phyloP scores from a whole-genome alignment of 2,888 invertebrate species.

The Chydorus sphaericus region DNA sequence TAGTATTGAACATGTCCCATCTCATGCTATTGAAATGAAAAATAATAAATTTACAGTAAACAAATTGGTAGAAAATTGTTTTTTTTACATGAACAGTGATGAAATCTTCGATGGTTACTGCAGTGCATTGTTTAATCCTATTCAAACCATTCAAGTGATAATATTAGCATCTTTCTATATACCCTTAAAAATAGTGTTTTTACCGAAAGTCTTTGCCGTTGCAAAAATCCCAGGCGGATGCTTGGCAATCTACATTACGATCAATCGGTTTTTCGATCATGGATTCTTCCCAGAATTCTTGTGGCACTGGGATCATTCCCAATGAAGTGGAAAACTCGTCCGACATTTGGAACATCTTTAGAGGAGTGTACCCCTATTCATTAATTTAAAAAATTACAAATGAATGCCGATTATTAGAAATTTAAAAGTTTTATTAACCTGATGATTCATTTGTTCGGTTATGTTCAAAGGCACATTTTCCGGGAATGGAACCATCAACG shows the following conservation, averaged over 20 bases:
- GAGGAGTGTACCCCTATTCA: constrained; percentile 54
- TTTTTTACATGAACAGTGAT: constrained; percentile 39
- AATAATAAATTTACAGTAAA: constrained; percentile 75
- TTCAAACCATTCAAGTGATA: neutral
- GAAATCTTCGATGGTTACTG: constrained; percentile 68
- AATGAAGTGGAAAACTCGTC: constrained; percentile 64
- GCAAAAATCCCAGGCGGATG: constrained; percentile 79
- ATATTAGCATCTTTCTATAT: neutral
- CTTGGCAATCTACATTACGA: constrained; percentile 66
- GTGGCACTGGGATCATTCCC: constrained; percentile 8
- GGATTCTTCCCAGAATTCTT: constrained; percentile 68
- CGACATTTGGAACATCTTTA: constrained; percentile 65
- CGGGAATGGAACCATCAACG: constrained; percentile 48
- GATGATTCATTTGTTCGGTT: constrained; percentile 51
- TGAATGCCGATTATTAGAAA: neutral
- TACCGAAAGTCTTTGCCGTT: constrained; percentile 64
- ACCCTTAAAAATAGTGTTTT: neutral
- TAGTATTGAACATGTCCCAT: constrained; percentile 56
- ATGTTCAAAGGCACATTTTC: constrained; percentile 54
- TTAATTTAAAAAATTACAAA: neutral
- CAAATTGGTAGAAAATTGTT: constrained; percentile 19
- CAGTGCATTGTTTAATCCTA: constrained; percentile 73
- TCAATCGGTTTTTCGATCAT: constrained; percentile 62
- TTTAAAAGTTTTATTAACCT: constrained; percentile 30
- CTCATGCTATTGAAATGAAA: constrained; percentile 52